Base-by-base conservation (phyloP, 2,888 invertebrate species). In the Teleiodes luculella region DNA sequence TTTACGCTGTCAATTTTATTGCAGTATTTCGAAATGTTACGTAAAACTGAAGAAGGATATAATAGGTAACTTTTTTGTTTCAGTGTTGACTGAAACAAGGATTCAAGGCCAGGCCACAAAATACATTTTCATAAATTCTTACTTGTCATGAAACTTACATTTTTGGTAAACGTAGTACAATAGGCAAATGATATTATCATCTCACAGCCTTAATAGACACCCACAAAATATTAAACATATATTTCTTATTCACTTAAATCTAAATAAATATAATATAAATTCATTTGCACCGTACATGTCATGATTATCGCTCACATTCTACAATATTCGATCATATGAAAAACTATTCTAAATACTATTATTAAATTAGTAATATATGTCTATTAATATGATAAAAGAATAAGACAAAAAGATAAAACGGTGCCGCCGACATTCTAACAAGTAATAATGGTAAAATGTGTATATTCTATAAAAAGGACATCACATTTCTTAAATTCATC, bases 221-320 rank as follows among this genome's bases (percentile, higher is more conserved):
- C 16, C 28, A 35, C 20, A 41, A 54, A 45, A 13, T 43, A 13
- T 20, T 41, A 24, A 28, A 43, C 6, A 43, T 28, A 24, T 53
- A 20, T 20, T 18, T 11, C 11, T 41, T 41, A 18, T 16, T 18
- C 45, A n/a, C 10, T 59, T 65, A n/a, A 20, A 49, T 36, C 54
- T 61, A 62, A 61, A 61, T 66, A 67, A 62, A 64, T 66, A 58
- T 54, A 57, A 28, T n/a, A 39, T 28, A 31, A 51, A 31, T 31
- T 51, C 51, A 51, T 51, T 18, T 41, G 14, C 51, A 33, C 36
- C 39, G 50, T 58, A 65, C 66, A 68, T 79, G 82, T 81, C 80
- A 82, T 80, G 80, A 79, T 67, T 64, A 71, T 62, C 68, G 74
- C 80, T 80, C 77, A 67, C 65, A 66, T 64, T 57, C 54, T 57